A percentile compares a stretch with the other conserved stretches of the same genome.
These are phyloP conservation scores for Lottia gigantea DNA, from an alignment of 2,888 invertebrate species.

Conservation along the genomic window DNA sequence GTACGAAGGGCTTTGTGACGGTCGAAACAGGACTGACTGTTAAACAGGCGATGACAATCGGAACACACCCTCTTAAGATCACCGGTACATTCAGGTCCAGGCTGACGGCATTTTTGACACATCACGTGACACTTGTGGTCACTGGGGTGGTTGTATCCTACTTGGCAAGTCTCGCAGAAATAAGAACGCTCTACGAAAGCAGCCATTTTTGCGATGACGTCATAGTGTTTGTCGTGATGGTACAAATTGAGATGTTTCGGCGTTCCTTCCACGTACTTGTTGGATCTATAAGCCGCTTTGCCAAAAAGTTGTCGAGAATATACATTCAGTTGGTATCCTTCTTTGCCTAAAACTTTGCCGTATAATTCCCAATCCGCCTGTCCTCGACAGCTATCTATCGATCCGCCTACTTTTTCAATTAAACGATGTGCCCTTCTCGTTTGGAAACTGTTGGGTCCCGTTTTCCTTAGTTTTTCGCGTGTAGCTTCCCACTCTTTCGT, in stretches of 20 bases:
- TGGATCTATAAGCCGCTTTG: background rate
- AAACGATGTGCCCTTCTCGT: background rate
- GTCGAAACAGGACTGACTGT: no score
- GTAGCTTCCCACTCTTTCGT: background rate
- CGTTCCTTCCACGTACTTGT: background rate
- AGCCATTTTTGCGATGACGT: background rate
- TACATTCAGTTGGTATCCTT: slow-evolving; percentile 4
- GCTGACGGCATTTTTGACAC: no score
- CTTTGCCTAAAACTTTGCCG: background rate
- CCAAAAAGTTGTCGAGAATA: background rate
- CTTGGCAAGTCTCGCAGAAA: background rate
- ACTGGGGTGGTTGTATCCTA: no score
- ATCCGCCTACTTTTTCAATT: background rate
- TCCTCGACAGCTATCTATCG: background rate
- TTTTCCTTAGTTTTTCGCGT: background rate
- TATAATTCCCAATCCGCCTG: background rate
- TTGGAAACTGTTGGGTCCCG: background rate
- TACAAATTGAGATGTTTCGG: background rate
- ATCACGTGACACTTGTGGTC: no score
- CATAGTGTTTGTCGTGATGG: background rate
- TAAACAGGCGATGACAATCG: no score
- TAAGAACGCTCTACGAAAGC: background rate
- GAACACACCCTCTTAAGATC: no score
- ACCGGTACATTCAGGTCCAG: no score
- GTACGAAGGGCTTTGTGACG: no score